Base-by-base conservation (phyloP, 2,797 vertebrate genomes). In the Anguilla anguilla region DNA sequence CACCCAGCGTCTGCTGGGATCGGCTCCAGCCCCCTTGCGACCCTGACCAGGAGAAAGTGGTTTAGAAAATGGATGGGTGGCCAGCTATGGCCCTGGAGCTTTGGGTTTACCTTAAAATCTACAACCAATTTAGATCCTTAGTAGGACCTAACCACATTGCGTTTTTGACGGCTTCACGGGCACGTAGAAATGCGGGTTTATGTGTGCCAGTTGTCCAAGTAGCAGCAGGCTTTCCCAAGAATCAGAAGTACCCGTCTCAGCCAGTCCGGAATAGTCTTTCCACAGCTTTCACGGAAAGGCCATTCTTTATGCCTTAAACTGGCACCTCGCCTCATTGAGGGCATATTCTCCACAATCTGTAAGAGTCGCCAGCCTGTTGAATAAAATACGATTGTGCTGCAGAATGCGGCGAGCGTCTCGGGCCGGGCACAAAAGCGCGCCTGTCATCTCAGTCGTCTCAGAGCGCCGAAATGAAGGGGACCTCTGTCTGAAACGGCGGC, bases 341-440 rank as follows among this genome's bases (percentile, higher is more conserved):
- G 90, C 91, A 89, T 93, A 88, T 92, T 89, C 74, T 92, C 92
- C 91, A 59, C 51, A 88, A 85, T 87, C 25, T 86, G 84, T 72
- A 86, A 91, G 90, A 86, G 86, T 91, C 92, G 90, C 9, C 28
- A 83, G 88, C 87, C 94, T 90, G 92, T 93, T 95, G 95, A 96
- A 96, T 95, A 93, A 96, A 97, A 96, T 94, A 95, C 95, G 92
- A 95, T 91, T 93, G 91, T 93, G 89, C 49, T 85, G 88, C 91
- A 93, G 90, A 92, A 92, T 92, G 91, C 89, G 31, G 89, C 90
- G 77, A 88, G 91, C 86, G 91, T 83, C 92, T 92, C 89, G 91
- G 85, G 89, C 83, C 84, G 85, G 83, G 86, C 88, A 97, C 96
- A 97, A 95, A 94, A 92, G 93, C 88, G 86, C 89, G 92, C 95